phyloP scores from a whole-genome alignment of 2,888 invertebrate species.

The Coelogynopora nodosa region DNA sequence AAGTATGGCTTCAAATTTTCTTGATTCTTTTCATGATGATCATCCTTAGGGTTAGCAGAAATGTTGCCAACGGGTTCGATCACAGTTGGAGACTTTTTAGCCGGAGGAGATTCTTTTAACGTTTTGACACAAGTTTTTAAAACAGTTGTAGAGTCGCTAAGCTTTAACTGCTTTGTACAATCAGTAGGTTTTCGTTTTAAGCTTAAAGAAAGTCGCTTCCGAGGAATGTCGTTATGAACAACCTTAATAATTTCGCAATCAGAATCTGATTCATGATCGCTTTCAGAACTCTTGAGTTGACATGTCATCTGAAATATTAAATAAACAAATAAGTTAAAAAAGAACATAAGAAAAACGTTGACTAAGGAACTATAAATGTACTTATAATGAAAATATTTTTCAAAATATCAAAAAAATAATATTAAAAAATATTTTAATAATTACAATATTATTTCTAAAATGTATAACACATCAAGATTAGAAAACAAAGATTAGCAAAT shows the following conservation, averaged over 20 bases:
- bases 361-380: not conserved
- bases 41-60: not conserved
- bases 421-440: not conserved
- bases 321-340: not conserved
- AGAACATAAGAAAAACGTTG: not conserved
- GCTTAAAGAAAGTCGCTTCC: not conserved
- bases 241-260: not conserved
- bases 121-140: not conserved
- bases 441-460: not conserved
- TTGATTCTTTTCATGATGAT: not conserved
- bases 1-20: not conserved
- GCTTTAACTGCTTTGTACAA: not conserved
- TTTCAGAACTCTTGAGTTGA: not conserved
- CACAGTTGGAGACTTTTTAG: not conserved
- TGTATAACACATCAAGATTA: not conserved
- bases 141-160: not conserved
- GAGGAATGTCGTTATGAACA: not conserved
- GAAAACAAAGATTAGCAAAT: not conserved
- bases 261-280: not conserved
- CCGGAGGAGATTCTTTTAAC: not conserved
- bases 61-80: not conserved
- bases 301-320: too few relatives aligned
- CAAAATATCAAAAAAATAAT: not conserved
- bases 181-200: not conserved
- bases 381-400: not conserved